Percentiles rank a stretch among this genome's conserved stretches.
These are phyloP conservation scores for Leptura quadrifasciata DNA, from an alignment of 2,888 invertebrate species.

Conservation along the genomic window DNA sequence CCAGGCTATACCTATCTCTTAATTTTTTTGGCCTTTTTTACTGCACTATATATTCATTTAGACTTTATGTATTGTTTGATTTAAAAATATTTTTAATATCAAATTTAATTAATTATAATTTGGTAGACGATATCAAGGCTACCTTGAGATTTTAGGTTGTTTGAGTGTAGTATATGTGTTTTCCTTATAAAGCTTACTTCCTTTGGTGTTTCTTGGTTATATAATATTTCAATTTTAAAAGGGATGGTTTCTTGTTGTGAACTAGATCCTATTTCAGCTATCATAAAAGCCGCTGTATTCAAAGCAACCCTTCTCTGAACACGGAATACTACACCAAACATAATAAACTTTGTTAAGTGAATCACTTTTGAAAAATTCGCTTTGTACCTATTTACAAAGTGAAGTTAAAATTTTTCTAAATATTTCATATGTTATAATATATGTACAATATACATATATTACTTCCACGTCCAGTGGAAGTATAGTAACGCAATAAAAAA, in stretches of 20 bases:
- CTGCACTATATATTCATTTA: too few species aligned
- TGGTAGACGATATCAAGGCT: background rate
- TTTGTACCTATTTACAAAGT: background rate
- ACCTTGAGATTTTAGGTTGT: background rate
- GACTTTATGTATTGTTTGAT: too few species aligned
- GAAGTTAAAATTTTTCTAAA: background rate
- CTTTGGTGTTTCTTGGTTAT: background rate
- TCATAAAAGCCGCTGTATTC: constrained; percentile 1
- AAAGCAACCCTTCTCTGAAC: background rate
- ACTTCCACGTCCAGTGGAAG: too few species aligned
- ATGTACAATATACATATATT: too few species aligned
- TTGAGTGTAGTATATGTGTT: background rate
- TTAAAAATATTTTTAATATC: too few species aligned
- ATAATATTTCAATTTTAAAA: constrained; percentile 7
- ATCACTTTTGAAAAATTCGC: background rate
- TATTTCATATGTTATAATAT: too few species aligned
- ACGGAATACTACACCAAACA: background rate
- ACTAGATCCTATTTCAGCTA: background rate
- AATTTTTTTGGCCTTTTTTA: too few species aligned
- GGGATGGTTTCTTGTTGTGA: background rate
- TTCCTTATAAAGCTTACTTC: background rate
- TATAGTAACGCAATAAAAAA: too few species aligned
- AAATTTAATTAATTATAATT: too few species aligned
- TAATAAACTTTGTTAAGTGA: background rate
- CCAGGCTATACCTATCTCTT: too few species aligned